Evolutionary conservation across 2,888 invertebrate species (phyloP), one percentile per base, ranked within the genome.

Genomic region (Torymus texanus): DNA sequence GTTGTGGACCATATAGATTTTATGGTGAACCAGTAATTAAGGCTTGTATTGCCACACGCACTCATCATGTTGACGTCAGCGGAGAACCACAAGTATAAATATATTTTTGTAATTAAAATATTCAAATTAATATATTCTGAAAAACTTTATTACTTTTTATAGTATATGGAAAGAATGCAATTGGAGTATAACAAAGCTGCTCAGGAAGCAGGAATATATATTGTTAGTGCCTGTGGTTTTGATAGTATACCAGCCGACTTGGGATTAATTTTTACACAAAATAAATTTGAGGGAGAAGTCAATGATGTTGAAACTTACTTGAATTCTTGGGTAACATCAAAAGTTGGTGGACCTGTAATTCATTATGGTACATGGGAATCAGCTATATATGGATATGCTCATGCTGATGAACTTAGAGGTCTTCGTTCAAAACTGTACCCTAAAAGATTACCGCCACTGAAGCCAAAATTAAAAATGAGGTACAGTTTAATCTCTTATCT

Each of bases 351-450:
- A 56, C 91, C 95, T 0, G 82, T 88, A 4, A 85, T 96, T 59
- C 95, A 98, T 91, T 95, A 93, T 87, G 97, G 95, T 14, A 98
- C 98, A 0, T 98, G 97, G 95, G 95, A 96, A 88, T 97, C 98
- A 0, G 93, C 95, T 0, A 93, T 98, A 4, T 92, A 97, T 88
- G 95, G 96, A 0, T 85, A 98, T 72, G 93, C 94, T 0, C 91
- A 95, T 88, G 86, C 90, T 1, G 84, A 91, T 73, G 95, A 97
- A 85, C 89, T 97, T 75, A 90, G 91, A 4, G 90, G 90, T 0
- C 88, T 98, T 12, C 92, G 97, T 53, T 90, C 92, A 75, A 92
- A 95, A 86, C 88, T 97, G 50, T 96, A 92, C 84, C 93, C 95
- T 0, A 91, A 92, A 51, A 91, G 90, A n/a, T 85, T 95, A 83